phyloP scores from a whole-genome alignment of 2,888 invertebrate species.

The Ormyrus rosae region DNA sequence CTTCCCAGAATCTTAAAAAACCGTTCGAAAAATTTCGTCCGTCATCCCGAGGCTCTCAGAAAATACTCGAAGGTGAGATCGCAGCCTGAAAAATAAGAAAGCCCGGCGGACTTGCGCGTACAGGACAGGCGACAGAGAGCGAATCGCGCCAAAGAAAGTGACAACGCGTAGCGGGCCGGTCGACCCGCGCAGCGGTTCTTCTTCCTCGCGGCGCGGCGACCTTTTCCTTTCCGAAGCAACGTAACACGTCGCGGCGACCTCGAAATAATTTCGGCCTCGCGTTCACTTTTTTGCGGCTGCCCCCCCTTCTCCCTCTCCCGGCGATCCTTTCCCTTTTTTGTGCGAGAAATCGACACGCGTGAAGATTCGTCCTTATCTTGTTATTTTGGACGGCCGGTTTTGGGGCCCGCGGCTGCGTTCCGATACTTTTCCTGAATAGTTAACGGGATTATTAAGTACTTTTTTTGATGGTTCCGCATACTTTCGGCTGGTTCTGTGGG shows the following conservation, averaged over 20 bases:
- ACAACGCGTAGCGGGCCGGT: constrained; percentile 57
- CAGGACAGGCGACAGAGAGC: constrained; percentile 64
- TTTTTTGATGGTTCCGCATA: too few species aligned
- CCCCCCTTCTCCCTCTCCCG: constrained; percentile 7
- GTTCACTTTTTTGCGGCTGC: constrained; percentile 32
- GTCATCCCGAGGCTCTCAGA: too few species aligned
- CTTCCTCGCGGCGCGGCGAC: constrained; percentile 44
- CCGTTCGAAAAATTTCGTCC: neutral
- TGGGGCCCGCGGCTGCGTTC: neutral
- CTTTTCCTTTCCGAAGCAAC: constrained; percentile 43
- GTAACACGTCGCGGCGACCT: constrained; percentile 58
- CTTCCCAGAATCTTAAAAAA: too few species aligned
- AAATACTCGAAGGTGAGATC: constrained; percentile 10
- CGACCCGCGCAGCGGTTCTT: constrained; percentile 64
- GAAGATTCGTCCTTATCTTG: neutral
- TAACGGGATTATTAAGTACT: too few species aligned
- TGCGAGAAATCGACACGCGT: neutral
- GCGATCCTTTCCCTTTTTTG: neutral
- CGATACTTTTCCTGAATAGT: too few species aligned
- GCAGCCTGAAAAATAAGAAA: constrained; percentile 47
- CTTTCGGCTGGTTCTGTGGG: too few species aligned
- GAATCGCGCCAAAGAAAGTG: constrained; percentile 67
- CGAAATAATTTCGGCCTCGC: constrained; percentile 59
- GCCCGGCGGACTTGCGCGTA: neutral
- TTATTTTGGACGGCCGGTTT: neutral